phyloP scores from a whole-genome alignment of 2,888 invertebrate genomes.

The Pyrrhia umbra region DNA sequence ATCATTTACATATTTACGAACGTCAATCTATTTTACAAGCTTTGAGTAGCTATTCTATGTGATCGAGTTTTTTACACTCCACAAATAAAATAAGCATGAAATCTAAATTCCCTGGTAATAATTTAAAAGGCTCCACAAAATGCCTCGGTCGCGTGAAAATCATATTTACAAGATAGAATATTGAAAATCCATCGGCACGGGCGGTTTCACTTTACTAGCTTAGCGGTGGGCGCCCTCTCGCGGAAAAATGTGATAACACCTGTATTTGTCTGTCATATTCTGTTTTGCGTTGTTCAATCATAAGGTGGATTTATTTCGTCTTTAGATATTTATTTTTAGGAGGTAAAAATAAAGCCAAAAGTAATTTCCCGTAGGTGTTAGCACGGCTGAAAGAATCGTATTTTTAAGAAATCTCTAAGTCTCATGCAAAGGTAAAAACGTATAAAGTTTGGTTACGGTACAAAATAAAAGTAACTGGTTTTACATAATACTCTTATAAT shows the following conservation, averaged over 20 bases:
- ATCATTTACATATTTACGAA: too few species aligned
- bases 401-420: too few species aligned
- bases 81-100: constrained; percentile 27
- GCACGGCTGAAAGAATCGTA: too few species aligned
- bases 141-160: constrained; percentile 52
- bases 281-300: constrained; percentile 37
- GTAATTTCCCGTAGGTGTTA: background rate
- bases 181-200: constrained; percentile 62
- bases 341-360: background rate
- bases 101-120: constrained; percentile 24
- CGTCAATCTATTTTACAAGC: too few species aligned
- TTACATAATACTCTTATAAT: background rate
- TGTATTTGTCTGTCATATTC: constrained; percentile 13
- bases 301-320: constrained; percentile 18
- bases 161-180: constrained; percentile 62
- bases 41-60: too few species aligned
- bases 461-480: too few species aligned
- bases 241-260: constrained; percentile 15
- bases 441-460: too few species aligned
- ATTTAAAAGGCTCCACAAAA: constrained; percentile 34
- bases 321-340: background rate
- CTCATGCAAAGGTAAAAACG: too few species aligned
- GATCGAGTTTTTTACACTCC: constrained; percentile 17
- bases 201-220: constrained; percentile 43
- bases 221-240: constrained; percentile 35